Percentiles rank a stretch among this genome's conserved stretches.
phyloP scores from a whole-genome alignment of 2,113 vertebrate genomes.

The Osmerus eperlanus region DNA sequence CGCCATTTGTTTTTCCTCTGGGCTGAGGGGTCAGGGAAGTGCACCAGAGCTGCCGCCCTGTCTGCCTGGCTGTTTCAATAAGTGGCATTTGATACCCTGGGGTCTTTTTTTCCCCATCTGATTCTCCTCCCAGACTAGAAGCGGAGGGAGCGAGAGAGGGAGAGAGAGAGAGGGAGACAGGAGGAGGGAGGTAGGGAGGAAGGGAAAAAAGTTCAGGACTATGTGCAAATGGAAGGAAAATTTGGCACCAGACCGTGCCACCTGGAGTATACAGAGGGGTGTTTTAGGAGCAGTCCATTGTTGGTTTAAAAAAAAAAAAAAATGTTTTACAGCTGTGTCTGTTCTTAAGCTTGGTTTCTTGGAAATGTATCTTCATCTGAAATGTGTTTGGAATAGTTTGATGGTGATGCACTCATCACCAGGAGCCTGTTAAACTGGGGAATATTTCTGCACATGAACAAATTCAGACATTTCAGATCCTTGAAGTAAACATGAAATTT shows the following conservation, averaged over 20 bases:
- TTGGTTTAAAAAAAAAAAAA: neutral
- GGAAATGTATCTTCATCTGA: conserved; percentile 5
- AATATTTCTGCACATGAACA: conserved; percentile 8
- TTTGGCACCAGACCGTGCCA: conserved; percentile 24
- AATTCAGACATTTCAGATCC: neutral
- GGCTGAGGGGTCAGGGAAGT: conserved; percentile 83
- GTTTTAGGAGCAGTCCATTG: conserved; percentile 1
- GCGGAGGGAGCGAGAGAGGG: conserved; percentile 62
- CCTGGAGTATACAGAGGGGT: conserved; percentile 22
- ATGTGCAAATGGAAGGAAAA: conserved; percentile 26
- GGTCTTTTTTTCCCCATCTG: conserved; percentile 57
- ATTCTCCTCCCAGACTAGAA: conserved; percentile 47
- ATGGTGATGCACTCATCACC: neutral
- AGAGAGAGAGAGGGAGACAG: conserved; percentile 62
- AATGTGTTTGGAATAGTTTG: neutral
- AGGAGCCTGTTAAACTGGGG: conserved; percentile 5
- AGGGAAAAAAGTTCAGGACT: conserved; percentile 10
- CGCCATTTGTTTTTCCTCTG: conserved; percentile 83
- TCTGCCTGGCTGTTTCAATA: conserved; percentile 93
- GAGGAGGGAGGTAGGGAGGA: conserved; percentile 41
- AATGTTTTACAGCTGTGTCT: neutral
- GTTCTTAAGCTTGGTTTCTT: neutral
- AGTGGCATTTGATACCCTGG: conserved; percentile 86
- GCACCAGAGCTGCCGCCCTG: conserved; percentile 81
- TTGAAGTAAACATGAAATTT: too few relatives aligned